phyloP scores from a whole-genome alignment of 2,113 vertebrate species.

The Cyprinodon tularosa region DNA sequence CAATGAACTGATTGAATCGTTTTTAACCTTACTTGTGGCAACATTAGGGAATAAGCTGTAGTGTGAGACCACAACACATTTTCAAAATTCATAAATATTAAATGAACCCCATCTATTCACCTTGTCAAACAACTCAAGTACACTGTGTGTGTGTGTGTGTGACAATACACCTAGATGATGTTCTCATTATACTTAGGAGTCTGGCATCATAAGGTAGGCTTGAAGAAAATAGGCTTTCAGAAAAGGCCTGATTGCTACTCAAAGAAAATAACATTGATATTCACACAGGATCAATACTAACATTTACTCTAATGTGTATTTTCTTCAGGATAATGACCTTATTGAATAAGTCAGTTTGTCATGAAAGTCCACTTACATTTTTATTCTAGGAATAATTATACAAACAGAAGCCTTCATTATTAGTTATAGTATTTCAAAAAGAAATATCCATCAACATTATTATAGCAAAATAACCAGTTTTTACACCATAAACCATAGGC shows the following conservation, averaged over 20 bases:
- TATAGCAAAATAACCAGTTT: slow-evolving; percentile 33
- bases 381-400: slow-evolving; percentile 53
- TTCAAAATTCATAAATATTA: slow-evolving; percentile 50
- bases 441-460: slow-evolving; percentile 60
- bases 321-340: slow-evolving; percentile 28
- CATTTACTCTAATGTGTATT: slow-evolving; percentile 7
- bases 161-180: slow-evolving; percentile 16
- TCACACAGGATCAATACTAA: background rate
- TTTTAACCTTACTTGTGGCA: slow-evolving; percentile 19
- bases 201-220: slow-evolving; percentile 4
- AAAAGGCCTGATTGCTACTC: background rate
- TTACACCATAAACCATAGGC: slow-evolving; percentile 34
- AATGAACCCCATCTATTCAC: slow-evolving; percentile 36
- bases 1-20: slow-evolving; percentile 1
- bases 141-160: slow-evolving; percentile 1
- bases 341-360: slow-evolving; percentile 53
- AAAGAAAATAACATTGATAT: slow-evolving; percentile 3
- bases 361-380: slow-evolving; percentile 50
- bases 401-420: slow-evolving; percentile 47
- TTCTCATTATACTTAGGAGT: slow-evolving; percentile 26
- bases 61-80: slow-evolving; percentile 17
- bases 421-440: slow-evolving; percentile 48
- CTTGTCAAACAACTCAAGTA: slow-evolving; percentile 42
- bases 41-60: slow-evolving; percentile 31
- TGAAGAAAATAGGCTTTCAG: slow-evolving; percentile 26